Evolutionary conservation across 2,113 vertebrate species (phyloP).

Genomic region (Ictalurus furcatus): DNA sequence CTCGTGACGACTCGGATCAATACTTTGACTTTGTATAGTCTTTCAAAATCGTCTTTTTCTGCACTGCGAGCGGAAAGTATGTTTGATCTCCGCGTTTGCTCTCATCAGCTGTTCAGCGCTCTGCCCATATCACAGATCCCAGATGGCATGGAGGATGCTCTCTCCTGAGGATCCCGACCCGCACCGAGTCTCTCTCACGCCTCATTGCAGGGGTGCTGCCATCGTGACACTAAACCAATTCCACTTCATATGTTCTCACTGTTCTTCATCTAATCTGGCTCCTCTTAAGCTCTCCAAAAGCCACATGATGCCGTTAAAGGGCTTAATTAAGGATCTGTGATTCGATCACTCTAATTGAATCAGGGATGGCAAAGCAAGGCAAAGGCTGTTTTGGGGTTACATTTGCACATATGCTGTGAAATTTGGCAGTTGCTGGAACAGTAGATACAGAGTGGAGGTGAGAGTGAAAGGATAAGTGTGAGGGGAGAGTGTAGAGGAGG

Average conservation of each 20-base stretch:
- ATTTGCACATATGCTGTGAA: slow-evolving; percentile 16
- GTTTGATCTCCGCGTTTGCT: slow-evolving; percentile 28
- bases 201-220: slow-evolving; percentile 58
- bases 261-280: slow-evolving; percentile 73
- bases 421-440: background rate
- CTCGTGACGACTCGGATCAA: slow-evolving; percentile 6
- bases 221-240: slow-evolving; percentile 73
- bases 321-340: slow-evolving; percentile 79
- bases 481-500: slow-evolving; percentile 42
- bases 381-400: slow-evolving; percentile 47
- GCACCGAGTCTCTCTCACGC: slow-evolving; percentile 60
- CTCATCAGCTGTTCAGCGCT: slow-evolving; percentile 31
- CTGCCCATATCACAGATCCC: slow-evolving; percentile 23
- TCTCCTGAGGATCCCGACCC: slow-evolving; percentile 59
- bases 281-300: slow-evolving; percentile 70
- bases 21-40: slow-evolving; percentile 42
- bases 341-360: slow-evolving; percentile 77
- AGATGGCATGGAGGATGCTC: slow-evolving; percentile 41
- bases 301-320: slow-evolving; percentile 71
- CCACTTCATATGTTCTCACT: slow-evolving; percentile 74
- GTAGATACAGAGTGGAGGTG: slow-evolving; percentile 8
- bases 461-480: slow-evolving; percentile 54
- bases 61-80: slow-evolving; percentile 24
- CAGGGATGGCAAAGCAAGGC: slow-evolving; percentile 55
- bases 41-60: slow-evolving; percentile 37